Conservation (phyloP, 2,888 invertebrate species). For the Campopleginae sp. region DNA sequence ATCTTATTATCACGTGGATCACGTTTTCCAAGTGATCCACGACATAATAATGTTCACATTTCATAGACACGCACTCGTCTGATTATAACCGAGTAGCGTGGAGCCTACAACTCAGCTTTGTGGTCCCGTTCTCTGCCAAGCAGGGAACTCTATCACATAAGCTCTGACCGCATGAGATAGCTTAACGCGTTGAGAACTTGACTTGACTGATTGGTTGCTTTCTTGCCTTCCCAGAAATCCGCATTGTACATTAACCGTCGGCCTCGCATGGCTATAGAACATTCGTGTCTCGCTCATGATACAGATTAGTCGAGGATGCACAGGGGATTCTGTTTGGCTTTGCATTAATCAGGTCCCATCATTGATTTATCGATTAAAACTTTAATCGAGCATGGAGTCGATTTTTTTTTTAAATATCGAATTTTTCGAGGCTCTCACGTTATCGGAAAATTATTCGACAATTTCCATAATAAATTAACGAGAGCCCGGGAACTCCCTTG, state of each 20-base stretch:
- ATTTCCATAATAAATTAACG: not conserved
- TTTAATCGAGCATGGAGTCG: not conserved
- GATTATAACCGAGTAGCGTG: not conserved
- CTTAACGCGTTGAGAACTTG: slow-evolving; percentile 43
- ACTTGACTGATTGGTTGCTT: slow-evolving; percentile 39
- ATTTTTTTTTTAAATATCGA: not conserved
- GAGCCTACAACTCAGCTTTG: slow-evolving; percentile 5
- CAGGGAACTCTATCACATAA: slow-evolving; percentile 42
- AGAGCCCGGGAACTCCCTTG: not conserved
- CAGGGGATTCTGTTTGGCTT: not conserved
- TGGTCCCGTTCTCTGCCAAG: slow-evolving; percentile 47
- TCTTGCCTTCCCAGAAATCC: slow-evolving; percentile 28
- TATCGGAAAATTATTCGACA: not conserved
- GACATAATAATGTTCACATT: not conserved
- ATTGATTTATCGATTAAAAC: not conserved
- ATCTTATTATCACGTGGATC: not conserved
- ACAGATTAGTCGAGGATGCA: not conserved
- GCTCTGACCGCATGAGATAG: slow-evolving; percentile 29
- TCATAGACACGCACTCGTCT: not conserved
- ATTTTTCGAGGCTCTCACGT: not conserved
- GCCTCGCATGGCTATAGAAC: not conserved
- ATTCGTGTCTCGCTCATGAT: not conserved
- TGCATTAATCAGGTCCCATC: not conserved
- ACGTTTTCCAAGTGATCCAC: not conserved
- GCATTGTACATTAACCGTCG: slow-evolving; percentile 4